phyloP scores from a whole-genome alignment of 2,797 vertebrate genomes.

The Heteromormyrus szaboi region DNA sequence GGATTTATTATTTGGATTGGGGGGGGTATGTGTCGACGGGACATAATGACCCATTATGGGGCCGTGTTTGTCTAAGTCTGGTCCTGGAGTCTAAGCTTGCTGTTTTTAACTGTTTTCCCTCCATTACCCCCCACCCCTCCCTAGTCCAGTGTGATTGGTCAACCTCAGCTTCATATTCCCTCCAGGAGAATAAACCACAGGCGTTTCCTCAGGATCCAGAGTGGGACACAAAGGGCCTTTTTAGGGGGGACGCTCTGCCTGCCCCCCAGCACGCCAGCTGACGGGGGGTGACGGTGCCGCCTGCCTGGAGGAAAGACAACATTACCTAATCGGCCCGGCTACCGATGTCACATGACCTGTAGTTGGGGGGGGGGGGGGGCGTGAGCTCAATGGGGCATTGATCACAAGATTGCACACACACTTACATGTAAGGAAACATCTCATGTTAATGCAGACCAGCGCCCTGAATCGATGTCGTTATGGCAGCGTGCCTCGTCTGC shows the following conservation, averaged over 20 bases:
- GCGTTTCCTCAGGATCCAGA: slow-evolving; percentile 85
- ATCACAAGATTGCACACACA: slow-evolving; percentile 9
- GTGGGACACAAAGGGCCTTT: slow-evolving; percentile 78
- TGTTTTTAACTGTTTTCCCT: slow-evolving; percentile 24
- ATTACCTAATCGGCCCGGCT: slow-evolving; percentile 33
- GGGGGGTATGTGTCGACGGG: slow-evolving; percentile 25
- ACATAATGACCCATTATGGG: slow-evolving; percentile 73
- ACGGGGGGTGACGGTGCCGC: slow-evolving; percentile 43
- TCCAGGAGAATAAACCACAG: slow-evolving; percentile 80
- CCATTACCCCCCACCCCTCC: background rate
- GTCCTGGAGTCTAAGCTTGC: slow-evolving; percentile 65
- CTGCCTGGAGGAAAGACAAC: slow-evolving; percentile 43
- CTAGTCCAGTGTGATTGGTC: slow-evolving; percentile 80
- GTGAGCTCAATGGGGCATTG: background rate
- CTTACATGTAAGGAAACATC: slow-evolving; percentile 6
- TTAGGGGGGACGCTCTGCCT: slow-evolving; percentile 49
- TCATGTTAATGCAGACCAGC: background rate
- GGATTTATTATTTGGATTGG: slow-evolving; percentile 63
- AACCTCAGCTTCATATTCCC: slow-evolving; percentile 86
- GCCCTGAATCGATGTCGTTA: background rate
- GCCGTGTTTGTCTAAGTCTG: slow-evolving; percentile 61
- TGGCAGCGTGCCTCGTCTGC: background rate
- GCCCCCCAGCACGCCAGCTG: slow-evolving; percentile 33
- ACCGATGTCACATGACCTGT: background rate
- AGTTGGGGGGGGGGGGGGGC: background rate